A percentile compares a stretch with the other conserved stretches of the same genome.
Conservation (phyloP, 2,888 invertebrate genomes). For the Arge pagana region DNA sequence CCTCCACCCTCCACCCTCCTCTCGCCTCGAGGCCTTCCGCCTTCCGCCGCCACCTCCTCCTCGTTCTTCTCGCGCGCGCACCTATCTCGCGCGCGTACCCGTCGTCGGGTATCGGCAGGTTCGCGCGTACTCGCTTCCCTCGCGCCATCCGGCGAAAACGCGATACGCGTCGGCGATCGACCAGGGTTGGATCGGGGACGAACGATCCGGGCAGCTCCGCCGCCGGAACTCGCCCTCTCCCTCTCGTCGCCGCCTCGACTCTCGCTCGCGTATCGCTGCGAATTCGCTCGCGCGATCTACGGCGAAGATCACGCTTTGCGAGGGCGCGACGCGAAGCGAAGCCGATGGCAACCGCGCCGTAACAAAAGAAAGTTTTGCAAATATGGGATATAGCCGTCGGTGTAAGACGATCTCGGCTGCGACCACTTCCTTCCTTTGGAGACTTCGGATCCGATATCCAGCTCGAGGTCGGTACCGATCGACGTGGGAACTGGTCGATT, state of each 20-base stretch:
- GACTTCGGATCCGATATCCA: constrained; percentile 54
- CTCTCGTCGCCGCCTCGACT: constrained; percentile 15
- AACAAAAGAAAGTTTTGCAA: constrained; percentile 42
- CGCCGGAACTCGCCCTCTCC: constrained; percentile 16
- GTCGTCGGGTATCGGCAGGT: no score
- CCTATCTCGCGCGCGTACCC: neutral
- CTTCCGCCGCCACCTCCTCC: constrained; percentile 15
- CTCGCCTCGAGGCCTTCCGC: no score
- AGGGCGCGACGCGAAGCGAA: no score
- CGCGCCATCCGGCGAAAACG: no score
- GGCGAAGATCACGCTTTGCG: neutral
- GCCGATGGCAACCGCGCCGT: constrained; percentile 7
- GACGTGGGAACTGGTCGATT: constrained; percentile 56
- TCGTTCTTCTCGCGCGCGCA: constrained; percentile 1
- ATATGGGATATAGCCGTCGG: constrained; percentile 41
- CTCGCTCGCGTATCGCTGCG: constrained; percentile 16
- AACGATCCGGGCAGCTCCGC: constrained; percentile 23
- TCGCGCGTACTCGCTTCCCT: no score
- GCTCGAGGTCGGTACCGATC: constrained; percentile 55
- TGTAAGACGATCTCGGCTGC: constrained; percentile 55
- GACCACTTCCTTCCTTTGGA: constrained; percentile 56
- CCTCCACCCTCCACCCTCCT: constrained; percentile 3
- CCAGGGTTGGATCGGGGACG: no score
- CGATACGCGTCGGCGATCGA: no score
- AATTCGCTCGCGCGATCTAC: neutral